Conservation (phyloP, 2,888 invertebrate genomes). For the Muscina levida region DNA sequence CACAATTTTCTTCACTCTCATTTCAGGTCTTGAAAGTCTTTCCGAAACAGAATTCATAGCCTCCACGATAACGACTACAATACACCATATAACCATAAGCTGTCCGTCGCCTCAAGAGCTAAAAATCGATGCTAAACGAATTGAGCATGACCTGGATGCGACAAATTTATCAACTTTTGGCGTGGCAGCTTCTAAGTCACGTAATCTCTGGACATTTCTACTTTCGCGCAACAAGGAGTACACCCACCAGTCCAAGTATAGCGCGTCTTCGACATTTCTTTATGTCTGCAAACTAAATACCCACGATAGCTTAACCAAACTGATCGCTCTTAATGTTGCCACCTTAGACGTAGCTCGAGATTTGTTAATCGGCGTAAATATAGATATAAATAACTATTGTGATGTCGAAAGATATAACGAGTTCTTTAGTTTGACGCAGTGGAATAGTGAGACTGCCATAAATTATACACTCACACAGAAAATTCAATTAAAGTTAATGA, state of each 20-base stretch:
- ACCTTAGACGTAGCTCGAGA: constrained; percentile 68
- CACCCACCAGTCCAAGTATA: constrained; percentile 58
- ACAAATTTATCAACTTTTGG: constrained; percentile 73
- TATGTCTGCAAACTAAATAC: constrained; percentile 68
- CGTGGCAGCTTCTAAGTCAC: constrained; percentile 69
- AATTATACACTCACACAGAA: constrained; percentile 69
- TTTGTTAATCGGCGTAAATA: constrained; percentile 71
- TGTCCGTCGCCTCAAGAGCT: constrained; percentile 57
- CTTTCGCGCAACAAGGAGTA: constrained; percentile 72
- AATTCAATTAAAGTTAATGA: constrained; percentile 72
- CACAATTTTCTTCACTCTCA: constrained; percentile 10
- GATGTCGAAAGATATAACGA: constrained; percentile 62
- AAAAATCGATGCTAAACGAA: constrained; percentile 47
- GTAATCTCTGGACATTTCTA: constrained; percentile 71
- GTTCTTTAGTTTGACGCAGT: constrained; percentile 57
- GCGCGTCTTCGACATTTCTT: constrained; percentile 61
- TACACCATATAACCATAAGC: constrained; percentile 68
- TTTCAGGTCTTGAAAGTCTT: constrained; percentile 70
- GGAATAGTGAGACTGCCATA: constrained; percentile 55
- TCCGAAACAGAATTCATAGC: constrained; percentile 69
- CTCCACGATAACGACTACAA: constrained; percentile 68
- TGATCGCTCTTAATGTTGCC: constrained; percentile 55
- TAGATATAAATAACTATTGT: constrained; percentile 70
- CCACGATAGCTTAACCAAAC: constrained; percentile 65
- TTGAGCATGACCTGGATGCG: constrained; percentile 67